Percentiles rank a stretch among this genome's conserved stretches.
Evolutionary conservation across 2,888 invertebrate species (phyloP).

Genomic region (Rapana venosa): DNA sequence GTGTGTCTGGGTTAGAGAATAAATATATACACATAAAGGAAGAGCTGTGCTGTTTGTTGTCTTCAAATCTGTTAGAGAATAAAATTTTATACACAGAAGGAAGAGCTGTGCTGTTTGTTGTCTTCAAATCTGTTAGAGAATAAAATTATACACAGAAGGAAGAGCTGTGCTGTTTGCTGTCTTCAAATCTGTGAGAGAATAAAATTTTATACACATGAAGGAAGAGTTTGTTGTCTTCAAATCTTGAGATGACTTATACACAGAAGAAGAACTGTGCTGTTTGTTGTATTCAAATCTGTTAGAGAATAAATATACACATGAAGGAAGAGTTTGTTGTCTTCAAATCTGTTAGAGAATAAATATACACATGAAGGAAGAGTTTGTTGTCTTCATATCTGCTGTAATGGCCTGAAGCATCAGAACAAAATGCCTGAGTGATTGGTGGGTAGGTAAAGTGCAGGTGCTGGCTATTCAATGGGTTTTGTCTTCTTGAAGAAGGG

Average conservation of each 20-base stretch:
- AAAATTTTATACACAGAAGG: constrained; percentile 20
- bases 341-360: constrained; percentile 13
- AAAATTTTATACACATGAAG: constrained; percentile 23
- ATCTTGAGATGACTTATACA: no score
- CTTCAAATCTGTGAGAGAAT: constrained; percentile 13
- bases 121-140: constrained; percentile 7
- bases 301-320: constrained; percentile 32
- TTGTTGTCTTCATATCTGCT: background rate
- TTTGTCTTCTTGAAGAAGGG: no score
- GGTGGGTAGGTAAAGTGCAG: background rate
- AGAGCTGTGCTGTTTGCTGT: no score
- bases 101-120: background rate
- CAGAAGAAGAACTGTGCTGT: no score
- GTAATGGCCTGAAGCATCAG: background rate
- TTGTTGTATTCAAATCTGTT: constrained; percentile 13
- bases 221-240: no score
- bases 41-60: constrained; percentile 1
- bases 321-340: constrained; percentile 27
- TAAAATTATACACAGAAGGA: constrained; percentile 24
- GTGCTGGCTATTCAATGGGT: no score
- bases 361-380: constrained; percentile 19
- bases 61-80: constrained; percentile 16
- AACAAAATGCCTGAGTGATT: constrained; percentile 22
- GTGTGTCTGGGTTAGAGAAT: background rate
- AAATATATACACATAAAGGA: constrained; percentile 19